Evolutionary conservation across 2,113 vertebrate genomes (phyloP).

Genomic region (Corythoichthys intestinalis): DNA sequence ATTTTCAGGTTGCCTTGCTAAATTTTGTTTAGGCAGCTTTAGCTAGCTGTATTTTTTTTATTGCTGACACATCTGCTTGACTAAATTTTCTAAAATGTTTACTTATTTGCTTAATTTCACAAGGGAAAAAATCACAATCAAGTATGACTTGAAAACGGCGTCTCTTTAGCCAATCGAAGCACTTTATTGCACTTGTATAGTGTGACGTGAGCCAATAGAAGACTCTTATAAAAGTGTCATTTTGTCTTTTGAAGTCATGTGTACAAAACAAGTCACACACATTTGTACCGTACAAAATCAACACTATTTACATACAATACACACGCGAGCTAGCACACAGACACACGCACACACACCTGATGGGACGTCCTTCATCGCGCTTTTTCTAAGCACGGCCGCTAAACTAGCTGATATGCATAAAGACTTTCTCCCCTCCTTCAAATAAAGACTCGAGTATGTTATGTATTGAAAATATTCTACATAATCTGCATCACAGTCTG

Average conservation of each 20-base stretch:
- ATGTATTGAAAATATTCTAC: slow-evolving; percentile 7
- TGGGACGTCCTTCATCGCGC: slow-evolving; percentile 28
- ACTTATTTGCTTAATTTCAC: too few species aligned
- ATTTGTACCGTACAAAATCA: slow-evolving; percentile 80
- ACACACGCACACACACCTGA: slow-evolving; percentile 18
- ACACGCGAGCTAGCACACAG: slow-evolving; percentile 57
- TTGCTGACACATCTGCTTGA: too few species aligned
- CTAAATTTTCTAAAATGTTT: too few species aligned
- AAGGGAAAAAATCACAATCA: not conserved
- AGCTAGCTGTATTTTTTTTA: too few species aligned
- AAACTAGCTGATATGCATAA: slow-evolving; percentile 58
- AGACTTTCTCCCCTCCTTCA: slow-evolving; percentile 12
- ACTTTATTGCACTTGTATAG: slow-evolving; percentile 80
- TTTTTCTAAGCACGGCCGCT: not conserved
- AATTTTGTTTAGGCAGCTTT: too few species aligned
- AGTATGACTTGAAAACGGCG: slow-evolving; percentile 8
- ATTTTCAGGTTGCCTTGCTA: too few species aligned
- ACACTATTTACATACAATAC: slow-evolving; percentile 79
- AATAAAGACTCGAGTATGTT: not conserved
- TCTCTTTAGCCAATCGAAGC: slow-evolving; percentile 74
- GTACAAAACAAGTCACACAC: slow-evolving; percentile 81
- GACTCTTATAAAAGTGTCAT: slow-evolving; percentile 80
- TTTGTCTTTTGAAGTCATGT: slow-evolving; percentile 77
- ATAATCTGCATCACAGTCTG: slow-evolving; percentile 9
- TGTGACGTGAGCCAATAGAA: slow-evolving; percentile 72